Base-by-base conservation (phyloP, 2,797 vertebrate species). In the Rhadinocentrus ornatus region DNA sequence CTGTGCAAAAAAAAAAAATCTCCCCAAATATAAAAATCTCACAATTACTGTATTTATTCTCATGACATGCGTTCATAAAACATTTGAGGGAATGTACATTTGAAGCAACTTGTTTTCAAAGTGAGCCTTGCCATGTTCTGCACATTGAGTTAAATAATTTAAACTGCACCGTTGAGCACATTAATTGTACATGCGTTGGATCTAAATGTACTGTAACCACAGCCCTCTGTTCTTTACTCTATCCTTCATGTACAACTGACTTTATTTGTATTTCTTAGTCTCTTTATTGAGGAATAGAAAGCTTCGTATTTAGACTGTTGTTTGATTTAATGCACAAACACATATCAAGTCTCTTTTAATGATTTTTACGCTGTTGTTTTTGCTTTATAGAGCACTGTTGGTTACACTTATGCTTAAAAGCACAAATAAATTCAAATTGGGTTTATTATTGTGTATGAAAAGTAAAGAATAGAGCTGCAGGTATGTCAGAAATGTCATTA, bases 81-180 rank as follows among this genome's bases (percentile, higher is more conserved):
- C 41, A 60, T 66, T 57, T 83, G 76, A 55, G 1, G 11, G 64
- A 77, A 75, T 61, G 29, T 48, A 24, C 50, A 62, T 75, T 65
- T 67, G 1, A 67, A 65, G 39, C 29, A 15, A 54, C 6, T 65
- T 62, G 13, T 41, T 61, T 70, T 78, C 24, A 34, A 35, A 79
- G 56, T 69, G 74, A 46, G 53, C 78, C 81, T 71, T 69, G 66
- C 73, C 75, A 67, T 39, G 54, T 67, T 85, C 69, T 54, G 56
- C 35, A 48, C 53, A 56, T 41, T 35, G 22, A 56, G 41, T 58
- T 86, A 26, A 86, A 85, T 81, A 66, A 82, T 78, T 82, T 20
- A 82, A 72, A 39, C 9, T 37, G 13, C 58, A 39, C 26, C 3
- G 67, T 66, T 70, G 24, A 73, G 46, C 53, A 58, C 72, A 75